These are phyloP conservation scores for Larimichthys polyactis DNA, from an alignment of 2,113 vertebrate genomes.

Conservation along the genomic window DNA sequence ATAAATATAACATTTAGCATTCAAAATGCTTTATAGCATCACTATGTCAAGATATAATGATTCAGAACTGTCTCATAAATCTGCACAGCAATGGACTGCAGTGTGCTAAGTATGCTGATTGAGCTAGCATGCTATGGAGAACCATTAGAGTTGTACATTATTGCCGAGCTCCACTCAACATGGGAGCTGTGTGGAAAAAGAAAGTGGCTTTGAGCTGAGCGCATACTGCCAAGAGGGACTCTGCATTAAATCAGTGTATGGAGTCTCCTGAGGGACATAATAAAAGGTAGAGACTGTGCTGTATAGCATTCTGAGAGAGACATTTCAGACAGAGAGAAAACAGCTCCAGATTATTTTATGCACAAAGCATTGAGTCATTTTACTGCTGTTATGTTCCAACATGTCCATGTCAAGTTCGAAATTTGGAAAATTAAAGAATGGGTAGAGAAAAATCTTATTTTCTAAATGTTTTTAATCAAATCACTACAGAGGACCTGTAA, in stretches of 20 bases:
- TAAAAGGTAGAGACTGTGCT: slow-evolving; percentile 9
- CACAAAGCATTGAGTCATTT: background rate
- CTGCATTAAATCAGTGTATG: slow-evolving; percentile 28
- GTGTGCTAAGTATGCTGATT: background rate
- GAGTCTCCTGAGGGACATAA: slow-evolving; percentile 16
- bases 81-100: background rate
- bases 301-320: background rate
- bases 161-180: slow-evolving; percentile 30
- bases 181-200: slow-evolving; percentile 38
- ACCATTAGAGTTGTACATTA: slow-evolving; percentile 37
- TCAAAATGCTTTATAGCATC: background rate
- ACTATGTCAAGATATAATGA: background rate
- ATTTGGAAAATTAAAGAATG: no score
- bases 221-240: slow-evolving; percentile 45
- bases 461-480: no score
- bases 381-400: background rate
- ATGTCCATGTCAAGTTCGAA: background rate
- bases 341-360: background rate
- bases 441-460: no score
- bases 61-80: background rate
- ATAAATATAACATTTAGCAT: slow-evolving; percentile 29
- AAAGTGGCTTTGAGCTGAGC: slow-evolving; percentile 52
- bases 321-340: slow-evolving; percentile 6
- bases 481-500: no score
- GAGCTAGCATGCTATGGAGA: background rate